Conservation (phyloP, 2,113 vertebrate species). For the Pithys albifrons region DNA sequence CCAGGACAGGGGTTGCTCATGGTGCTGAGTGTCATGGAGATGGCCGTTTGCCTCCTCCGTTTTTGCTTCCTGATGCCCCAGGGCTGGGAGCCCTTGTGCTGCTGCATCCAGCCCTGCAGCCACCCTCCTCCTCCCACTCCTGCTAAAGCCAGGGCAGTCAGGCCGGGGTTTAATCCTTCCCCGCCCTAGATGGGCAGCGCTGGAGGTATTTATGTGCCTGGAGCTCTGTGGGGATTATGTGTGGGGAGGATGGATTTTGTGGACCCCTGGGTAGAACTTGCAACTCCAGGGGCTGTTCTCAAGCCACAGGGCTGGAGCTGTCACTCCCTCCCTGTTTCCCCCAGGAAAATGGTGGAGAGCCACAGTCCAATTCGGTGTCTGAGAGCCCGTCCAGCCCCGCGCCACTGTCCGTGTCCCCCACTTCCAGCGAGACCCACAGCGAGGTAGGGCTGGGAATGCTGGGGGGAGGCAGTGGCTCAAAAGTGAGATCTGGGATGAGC, state of each 20-base stretch:
- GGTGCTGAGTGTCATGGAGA: not conserved
- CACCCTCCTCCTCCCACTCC: not conserved
- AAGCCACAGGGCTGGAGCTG: not conserved
- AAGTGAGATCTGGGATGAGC: not conserved
- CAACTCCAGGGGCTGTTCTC: not conserved
- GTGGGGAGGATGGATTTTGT: not conserved
- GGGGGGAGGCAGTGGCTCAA: not conserved
- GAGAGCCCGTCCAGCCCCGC: slow-evolving; percentile 48
- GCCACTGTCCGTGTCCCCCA: not conserved
- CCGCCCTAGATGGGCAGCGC: not conserved
- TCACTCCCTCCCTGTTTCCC: not conserved
- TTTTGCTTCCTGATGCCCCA: not conserved
- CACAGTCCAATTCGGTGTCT: not conserved
- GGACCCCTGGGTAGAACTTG: not conserved
- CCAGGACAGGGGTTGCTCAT: not conserved
- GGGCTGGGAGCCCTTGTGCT: not conserved
- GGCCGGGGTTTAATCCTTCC: slow-evolving; percentile 23
- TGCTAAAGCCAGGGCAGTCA: not conserved
- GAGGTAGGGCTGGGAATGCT: slow-evolving; percentile 57
- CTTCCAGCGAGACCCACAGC: slow-evolving; percentile 22
- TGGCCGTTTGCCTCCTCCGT: not conserved
- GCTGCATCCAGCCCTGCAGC: not conserved
- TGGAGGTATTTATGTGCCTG: slow-evolving; percentile 33
- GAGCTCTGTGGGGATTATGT: not conserved
- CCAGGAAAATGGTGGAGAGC: slow-evolving; percentile 57